phyloP scores from a whole-genome alignment of 2,888 invertebrate species.

The Pyrocoelia pectoralis region DNA sequence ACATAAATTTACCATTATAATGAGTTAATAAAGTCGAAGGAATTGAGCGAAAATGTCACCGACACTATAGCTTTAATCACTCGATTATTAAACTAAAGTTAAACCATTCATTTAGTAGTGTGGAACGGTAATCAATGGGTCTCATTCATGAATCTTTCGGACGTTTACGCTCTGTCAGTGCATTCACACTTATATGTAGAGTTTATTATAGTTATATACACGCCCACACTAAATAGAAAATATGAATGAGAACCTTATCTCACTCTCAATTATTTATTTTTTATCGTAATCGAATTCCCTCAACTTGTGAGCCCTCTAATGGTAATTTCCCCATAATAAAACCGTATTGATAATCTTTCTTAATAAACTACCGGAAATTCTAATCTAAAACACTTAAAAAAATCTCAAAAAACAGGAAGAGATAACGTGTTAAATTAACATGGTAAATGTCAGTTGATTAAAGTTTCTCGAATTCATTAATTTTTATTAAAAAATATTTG shows the following conservation, averaged over 20 bases:
- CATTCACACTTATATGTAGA: constrained; percentile 46
- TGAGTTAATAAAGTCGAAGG: constrained; percentile 40
- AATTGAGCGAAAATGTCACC: constrained; percentile 24
- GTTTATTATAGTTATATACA: constrained; percentile 43
- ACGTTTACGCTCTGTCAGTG: constrained; percentile 47
- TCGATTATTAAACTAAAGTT: constrained; percentile 20
- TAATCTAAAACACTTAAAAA: constrained; percentile 23
- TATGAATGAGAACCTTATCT: constrained; percentile 39
- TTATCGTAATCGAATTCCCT: not conserved
- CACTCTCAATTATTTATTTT: constrained; percentile 23
- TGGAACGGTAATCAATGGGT: constrained; percentile 52
- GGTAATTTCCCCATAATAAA: not conserved
- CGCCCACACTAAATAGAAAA: constrained; percentile 43
- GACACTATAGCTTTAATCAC: constrained; percentile 14
- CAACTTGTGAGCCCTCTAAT: not conserved
- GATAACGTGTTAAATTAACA: constrained; percentile 20
- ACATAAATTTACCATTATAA: constrained; percentile 39
- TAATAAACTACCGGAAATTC: constrained; percentile 18
- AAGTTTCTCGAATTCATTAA: not conserved
- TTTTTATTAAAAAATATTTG: no score
- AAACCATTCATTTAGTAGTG: constrained; percentile 44
- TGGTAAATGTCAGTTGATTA: not conserved
- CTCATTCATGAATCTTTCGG: constrained; percentile 53
- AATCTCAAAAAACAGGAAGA: constrained; percentile 32
- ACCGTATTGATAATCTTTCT: constrained; percentile 6